Evolutionary conservation across 1,140 invertebrate genomes (phyloP).

Genomic region (Panagrolaimus sp.): DNA sequence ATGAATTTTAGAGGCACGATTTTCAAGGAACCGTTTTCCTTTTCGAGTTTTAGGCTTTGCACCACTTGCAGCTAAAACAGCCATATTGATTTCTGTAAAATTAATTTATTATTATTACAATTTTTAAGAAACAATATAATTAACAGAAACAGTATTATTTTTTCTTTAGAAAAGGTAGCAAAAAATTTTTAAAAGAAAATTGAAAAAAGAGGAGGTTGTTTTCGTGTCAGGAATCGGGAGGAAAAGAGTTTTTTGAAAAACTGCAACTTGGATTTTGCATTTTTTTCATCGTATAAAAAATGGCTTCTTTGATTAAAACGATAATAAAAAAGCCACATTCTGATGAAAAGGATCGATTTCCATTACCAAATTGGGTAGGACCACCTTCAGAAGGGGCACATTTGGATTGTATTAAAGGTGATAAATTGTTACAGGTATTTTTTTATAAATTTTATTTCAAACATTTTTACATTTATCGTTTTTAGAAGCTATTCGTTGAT

Average conservation of each 20-base stretch:
- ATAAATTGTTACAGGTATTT: constrained; percentile 1
- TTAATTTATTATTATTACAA: no score
- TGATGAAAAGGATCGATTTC: background rate
- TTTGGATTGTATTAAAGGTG: constrained; percentile 12
- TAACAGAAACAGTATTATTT: no score
- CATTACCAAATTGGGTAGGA: background rate
- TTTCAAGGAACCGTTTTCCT: constrained; percentile 76
- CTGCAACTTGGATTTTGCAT: no score
- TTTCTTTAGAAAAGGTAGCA: no score
- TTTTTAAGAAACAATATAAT: no score
- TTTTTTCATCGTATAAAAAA: no score
- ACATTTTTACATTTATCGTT: background rate
- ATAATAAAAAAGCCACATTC: background rate
- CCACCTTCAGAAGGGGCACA: background rate
- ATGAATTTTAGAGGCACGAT: constrained; percentile 77
- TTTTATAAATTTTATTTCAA: background rate
- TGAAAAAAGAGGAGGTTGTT: no score
- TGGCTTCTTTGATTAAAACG: no score
- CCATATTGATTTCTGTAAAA: background rate
- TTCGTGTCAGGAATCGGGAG: no score
- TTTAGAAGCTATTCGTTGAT: constrained; percentile 10
- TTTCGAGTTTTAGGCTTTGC: constrained; percentile 66
- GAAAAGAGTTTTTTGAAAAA: no score
- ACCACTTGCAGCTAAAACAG: constrained; percentile 11
- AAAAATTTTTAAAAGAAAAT: no score